Base-by-base conservation (phyloP, 2,113 vertebrate species). In the Anser cygnoides region DNA sequence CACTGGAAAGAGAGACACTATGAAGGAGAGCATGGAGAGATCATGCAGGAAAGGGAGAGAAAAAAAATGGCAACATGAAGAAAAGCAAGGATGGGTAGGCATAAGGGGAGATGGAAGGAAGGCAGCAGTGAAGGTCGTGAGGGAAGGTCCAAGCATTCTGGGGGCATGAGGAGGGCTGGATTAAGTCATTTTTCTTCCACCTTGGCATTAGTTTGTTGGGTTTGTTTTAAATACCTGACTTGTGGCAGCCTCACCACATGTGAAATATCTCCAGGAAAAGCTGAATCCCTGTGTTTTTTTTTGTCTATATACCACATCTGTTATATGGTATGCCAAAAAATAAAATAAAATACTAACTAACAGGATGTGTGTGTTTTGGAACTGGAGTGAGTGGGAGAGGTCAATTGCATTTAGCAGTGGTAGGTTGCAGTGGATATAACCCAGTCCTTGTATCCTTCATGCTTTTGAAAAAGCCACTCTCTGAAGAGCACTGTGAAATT, bases 201-300 rank as follows among this genome's bases (percentile, higher is more conserved):
- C 5, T 86, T 77, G 43, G 31, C 1, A 1, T 25, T 49, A 1
- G 0, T 75, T 94, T 1, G 0, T 59, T 82, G 8, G 11, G 6
- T 49, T 85, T 84, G 13, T 87, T 93, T 79, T 54, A 73, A 66
- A 44, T 33, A 76, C 62, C 11, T 66, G 44, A 49, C 26, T 5
- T 33, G n/a, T 67, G 67, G n/a, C 41, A 63, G 44, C 37, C 35
- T 87, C 29, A 55, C 75, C 49, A 59, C 37, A 63, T 35, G 25
- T 35, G 43, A 71, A 86, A 58, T 7, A 5, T 72, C 83, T 87
- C 57, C 70, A 95, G 83, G 50, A 90, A 82, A 49, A 93, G 57
- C 21, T 80, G 52, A 84, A 61, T 43, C 43, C 3, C 0, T 19
- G 28, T 49, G 3, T 13, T 13, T 63, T 43, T n/a, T 75, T 54